Evolutionary conservation across 2,888 invertebrate species (phyloP).

Genomic region (Aricia artaxerxes): DNA sequence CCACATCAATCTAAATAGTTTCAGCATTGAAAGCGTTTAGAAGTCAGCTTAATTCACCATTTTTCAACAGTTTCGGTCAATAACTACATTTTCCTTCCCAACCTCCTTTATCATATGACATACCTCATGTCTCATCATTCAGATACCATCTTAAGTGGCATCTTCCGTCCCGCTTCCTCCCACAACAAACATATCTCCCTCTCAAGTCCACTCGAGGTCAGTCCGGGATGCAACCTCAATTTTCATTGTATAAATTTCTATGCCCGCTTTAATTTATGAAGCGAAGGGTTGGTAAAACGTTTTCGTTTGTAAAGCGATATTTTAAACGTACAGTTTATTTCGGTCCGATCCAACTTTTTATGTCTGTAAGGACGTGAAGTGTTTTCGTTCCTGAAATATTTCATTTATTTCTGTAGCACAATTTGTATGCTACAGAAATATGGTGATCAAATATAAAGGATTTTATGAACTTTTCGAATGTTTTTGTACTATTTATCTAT

Average conservation of each 20-base stretch:
- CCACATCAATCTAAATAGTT: too few species aligned
- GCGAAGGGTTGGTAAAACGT: conserved; percentile 43
- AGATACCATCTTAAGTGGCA: conserved; percentile 73
- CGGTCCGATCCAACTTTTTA: conserved; percentile 39
- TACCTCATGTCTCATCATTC: conserved; percentile 52
- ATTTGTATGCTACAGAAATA: conserved; percentile 4
- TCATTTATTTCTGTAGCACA: not conserved
- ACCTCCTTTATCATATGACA: not conserved
- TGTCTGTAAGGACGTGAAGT: conserved; percentile 28
- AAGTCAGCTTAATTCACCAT: not conserved
- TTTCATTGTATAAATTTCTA: conserved; percentile 62
- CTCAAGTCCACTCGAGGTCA: conserved; percentile 61
- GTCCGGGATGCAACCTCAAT: conserved; percentile 63
- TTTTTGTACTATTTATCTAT: too few species aligned
- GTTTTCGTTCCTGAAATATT: not conserved
- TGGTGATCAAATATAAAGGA: too few species aligned
- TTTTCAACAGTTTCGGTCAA: not conserved
- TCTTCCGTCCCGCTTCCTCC: conserved; percentile 56
- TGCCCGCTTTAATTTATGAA: conserved; percentile 43
- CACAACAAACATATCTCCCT: conserved; percentile 45
- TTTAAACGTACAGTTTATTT: conserved; percentile 41
- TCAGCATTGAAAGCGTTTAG: too few species aligned
- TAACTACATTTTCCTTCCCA: conserved; percentile 6
- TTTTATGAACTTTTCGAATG: too few species aligned
- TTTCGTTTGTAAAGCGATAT: conserved; percentile 44